Evolutionary conservation across 2,888 invertebrate genomes (phyloP).

Genomic region (Ochropacha duplaris): DNA sequence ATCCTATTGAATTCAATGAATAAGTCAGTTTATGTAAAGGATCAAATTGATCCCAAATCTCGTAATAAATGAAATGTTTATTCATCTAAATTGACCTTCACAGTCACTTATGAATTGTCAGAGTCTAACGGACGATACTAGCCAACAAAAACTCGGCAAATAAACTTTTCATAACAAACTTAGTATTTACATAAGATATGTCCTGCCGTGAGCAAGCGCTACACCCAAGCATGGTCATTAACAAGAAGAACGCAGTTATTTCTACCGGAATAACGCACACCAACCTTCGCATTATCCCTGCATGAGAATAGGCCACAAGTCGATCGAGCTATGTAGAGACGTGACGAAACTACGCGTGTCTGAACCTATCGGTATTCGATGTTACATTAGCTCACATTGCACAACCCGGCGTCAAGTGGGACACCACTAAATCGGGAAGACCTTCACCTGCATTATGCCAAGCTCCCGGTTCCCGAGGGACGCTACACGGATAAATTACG

Average conservation of each 20-base stretch:
- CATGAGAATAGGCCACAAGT: slow-evolving; percentile 27
- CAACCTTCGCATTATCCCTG: slow-evolving; percentile 25
- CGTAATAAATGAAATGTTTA: neutral
- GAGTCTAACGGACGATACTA: no score
- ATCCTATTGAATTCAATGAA: neutral
- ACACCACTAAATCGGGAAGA: slow-evolving; percentile 73
- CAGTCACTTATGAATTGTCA: no score
- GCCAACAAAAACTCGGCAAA: no score
- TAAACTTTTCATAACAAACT: no score
- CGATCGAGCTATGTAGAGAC: slow-evolving; percentile 26
- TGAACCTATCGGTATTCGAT: slow-evolving; percentile 30
- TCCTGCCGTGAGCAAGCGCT: no score
- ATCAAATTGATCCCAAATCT: neutral
- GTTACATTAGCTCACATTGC: slow-evolving; percentile 50
- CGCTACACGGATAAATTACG: slow-evolving; percentile 13
- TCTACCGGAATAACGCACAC: slow-evolving; percentile 17
- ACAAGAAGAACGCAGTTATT: neutral
- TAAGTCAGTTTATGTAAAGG: neutral
- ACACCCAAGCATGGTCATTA: no score
- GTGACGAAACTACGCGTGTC: slow-evolving; percentile 54
- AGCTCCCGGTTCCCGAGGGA: slow-evolving; percentile 61
- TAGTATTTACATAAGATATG: no score
- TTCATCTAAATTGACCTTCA: no score
- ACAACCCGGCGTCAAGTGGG: slow-evolving; percentile 66
- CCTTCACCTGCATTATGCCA: slow-evolving; percentile 72